phyloP scores from a whole-genome alignment of 1,140 invertebrate species.

The Hyphantria cunea region DNA sequence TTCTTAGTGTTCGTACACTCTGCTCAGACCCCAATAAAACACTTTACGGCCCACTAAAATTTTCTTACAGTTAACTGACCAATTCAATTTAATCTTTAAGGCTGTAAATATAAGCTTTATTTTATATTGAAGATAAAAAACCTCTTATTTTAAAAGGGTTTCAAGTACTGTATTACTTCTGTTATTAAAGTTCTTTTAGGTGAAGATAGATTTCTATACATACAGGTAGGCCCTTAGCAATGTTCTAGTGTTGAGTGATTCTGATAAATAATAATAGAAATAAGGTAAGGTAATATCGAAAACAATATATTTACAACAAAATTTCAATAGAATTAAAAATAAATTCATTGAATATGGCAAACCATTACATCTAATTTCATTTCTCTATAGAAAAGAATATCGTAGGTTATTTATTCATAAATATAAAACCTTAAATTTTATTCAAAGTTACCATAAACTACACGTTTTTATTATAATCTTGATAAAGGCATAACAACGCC shows the following conservation, averaged over 20 bases:
- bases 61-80: neutral
- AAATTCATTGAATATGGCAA: too few species aligned
- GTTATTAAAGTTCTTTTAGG: neutral
- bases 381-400: neutral
- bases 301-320: too few species aligned
- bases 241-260: neutral
- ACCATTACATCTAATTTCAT: neutral
- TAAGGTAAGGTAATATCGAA: too few species aligned
- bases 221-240: neutral
- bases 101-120: neutral
- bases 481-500: too few species aligned
- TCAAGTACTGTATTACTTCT: neutral
- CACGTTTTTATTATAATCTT: too few species aligned
- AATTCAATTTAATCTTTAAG: conserved; percentile 14
- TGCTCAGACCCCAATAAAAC: conserved; percentile 15
- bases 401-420: too few species aligned
- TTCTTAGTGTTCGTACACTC: conserved; percentile 1
- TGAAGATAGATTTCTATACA: too few species aligned
- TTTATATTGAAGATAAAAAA: conserved; percentile 10
- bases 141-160: conserved; percentile 8
- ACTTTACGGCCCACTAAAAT: conserved; percentile 18
- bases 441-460: too few species aligned
- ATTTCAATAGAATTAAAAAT: too few species aligned
- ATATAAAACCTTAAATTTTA: too few species aligned
- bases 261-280: too few species aligned